phyloP scores from a whole-genome alignment of 2,797 vertebrate species.

The Clarias platycephalus region DNA sequence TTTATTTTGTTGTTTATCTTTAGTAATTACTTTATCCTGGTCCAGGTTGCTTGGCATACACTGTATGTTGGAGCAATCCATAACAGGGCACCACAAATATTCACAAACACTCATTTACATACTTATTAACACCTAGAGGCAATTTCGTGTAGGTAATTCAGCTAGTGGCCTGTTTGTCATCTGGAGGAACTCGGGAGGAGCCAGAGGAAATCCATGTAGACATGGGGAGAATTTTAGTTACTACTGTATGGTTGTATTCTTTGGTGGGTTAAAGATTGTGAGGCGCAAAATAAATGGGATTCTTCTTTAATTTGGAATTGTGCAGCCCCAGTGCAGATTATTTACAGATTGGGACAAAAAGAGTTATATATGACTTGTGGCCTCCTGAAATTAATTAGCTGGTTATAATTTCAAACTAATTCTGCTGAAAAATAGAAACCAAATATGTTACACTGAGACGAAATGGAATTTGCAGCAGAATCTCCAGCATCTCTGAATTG shows the following conservation, averaged over 20 bases:
- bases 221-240: neutral
- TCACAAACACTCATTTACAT: neutral
- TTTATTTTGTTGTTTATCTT: neutral
- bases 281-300: neutral
- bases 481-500: constrained; percentile 6
- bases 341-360: neutral
- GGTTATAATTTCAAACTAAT: constrained; percentile 5
- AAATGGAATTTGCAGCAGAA: neutral
- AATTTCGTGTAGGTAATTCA: neutral
- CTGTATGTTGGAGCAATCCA: neutral
- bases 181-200: neutral
- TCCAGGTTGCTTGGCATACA: neutral
- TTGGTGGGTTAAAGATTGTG: neutral
- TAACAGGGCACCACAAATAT: neutral
- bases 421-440: constrained; percentile 10
- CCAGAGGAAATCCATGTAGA: neutral
- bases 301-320: neutral
- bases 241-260: neutral
- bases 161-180: neutral
- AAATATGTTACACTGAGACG: constrained; percentile 12
- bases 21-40: neutral
- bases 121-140: neutral
- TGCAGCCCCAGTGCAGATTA: neutral
- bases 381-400: constrained; percentile 8
- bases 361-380: neutral